Evolutionary conservation across 2,797 vertebrate genomes (phyloP).

Genomic region (Hydrocynus forskahlii): DNA sequence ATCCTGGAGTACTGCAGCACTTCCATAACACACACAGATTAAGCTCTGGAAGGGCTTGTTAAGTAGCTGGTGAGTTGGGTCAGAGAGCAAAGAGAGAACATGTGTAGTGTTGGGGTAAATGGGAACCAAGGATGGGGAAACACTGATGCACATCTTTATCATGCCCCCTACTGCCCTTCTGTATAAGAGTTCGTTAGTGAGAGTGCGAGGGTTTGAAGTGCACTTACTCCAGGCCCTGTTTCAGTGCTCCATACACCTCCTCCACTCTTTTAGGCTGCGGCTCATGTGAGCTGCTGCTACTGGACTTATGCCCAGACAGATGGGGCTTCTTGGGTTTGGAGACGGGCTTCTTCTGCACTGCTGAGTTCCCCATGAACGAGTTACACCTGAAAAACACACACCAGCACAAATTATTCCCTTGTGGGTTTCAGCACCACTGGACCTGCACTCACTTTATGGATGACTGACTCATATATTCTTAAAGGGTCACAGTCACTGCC

Average conservation of each 20-base stretch:
- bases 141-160: background rate
- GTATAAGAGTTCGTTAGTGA: background rate
- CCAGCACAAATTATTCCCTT: slow-evolving; percentile 14
- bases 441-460: background rate
- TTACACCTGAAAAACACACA: slow-evolving; percentile 84
- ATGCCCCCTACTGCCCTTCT: background rate
- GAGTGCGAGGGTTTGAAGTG: background rate
- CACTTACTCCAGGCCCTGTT: slow-evolving; percentile 92
- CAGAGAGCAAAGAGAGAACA: no score
- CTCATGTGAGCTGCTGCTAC: slow-evolving; percentile 84
- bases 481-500: background rate
- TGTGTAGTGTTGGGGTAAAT: no score
- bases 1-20: no score
- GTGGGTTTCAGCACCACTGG: background rate
- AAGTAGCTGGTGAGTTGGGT: no score
- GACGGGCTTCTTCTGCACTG: slow-evolving; percentile 90
- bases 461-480: background rate
- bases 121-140: no score
- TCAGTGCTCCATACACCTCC: slow-evolving; percentile 90
- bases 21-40: no score
- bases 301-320: slow-evolving; percentile 89
- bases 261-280: slow-evolving; percentile 93
- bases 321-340: slow-evolving; percentile 95
- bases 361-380: slow-evolving; percentile 96
- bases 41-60: no score